These are phyloP conservation scores for Cephalotes varians DNA, from an alignment of 2,888 invertebrate genomes.

Conservation along the genomic window DNA sequence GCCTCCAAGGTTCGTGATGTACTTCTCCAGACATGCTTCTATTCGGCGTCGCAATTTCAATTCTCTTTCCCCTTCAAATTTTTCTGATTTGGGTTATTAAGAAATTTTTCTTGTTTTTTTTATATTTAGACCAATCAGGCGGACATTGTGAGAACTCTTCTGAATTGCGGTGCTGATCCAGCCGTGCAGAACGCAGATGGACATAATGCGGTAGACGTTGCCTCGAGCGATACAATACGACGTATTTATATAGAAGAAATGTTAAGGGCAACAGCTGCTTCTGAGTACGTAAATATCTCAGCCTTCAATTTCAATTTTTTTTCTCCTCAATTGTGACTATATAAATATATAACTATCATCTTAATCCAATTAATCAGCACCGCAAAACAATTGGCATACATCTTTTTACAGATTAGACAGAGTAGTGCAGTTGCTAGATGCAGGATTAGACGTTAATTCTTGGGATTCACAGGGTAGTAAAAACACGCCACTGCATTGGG, in stretches of 20 bases:
- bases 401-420: conserved; percentile 86
- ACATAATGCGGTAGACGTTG: conserved; percentile 87
- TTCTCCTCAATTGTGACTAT: background rate
- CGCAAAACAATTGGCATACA: background rate
- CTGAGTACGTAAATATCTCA: conserved; percentile 86
- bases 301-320: conserved; percentile 14
- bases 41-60: background rate
- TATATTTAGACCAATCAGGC: conserved; percentile 86
- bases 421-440: conserved; percentile 87
- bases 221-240: conserved; percentile 86
- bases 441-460: conserved; percentile 88
- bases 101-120: background rate
- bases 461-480: conserved; percentile 88
- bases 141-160: conserved; percentile 88
- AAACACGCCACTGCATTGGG: conserved; percentile 90
- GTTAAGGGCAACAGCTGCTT: conserved; percentile 88
- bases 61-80: background rate
- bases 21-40: background rate
- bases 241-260: conserved; percentile 88
- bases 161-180: conserved; percentile 88
- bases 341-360: background rate
- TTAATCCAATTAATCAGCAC: background rate
- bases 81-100: background rate
- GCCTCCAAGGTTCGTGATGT: conserved; percentile 86
- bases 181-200: conserved; percentile 87